Percentiles rank a stretch among this genome's conserved stretches.
phyloP scores from a whole-genome alignment of 2,113 vertebrate species.

The Eidolon helvum region DNA sequence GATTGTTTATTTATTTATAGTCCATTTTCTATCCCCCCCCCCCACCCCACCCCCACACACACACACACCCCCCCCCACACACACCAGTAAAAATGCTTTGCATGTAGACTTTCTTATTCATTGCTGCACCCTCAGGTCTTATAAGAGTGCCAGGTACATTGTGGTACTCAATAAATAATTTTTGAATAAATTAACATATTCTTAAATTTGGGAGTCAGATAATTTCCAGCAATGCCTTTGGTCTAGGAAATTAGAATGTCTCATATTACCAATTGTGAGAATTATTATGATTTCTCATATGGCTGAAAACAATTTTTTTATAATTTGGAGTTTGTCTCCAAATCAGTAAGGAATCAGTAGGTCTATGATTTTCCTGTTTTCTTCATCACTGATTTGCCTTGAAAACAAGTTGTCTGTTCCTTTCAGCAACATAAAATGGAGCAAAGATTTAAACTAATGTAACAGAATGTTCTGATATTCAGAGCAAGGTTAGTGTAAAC shows the following conservation, averaged over 20 bases:
- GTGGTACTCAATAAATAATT: not conserved
- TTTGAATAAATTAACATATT: not conserved
- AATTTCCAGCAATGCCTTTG: not conserved
- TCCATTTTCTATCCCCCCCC: not conserved
- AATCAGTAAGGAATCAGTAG: not conserved
- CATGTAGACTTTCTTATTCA: not conserved
- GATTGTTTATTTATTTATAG: not conserved
- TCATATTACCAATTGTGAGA: not conserved
- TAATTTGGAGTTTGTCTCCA: slow-evolving; percentile 21
- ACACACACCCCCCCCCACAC: not conserved
- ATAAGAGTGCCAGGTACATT: not conserved
- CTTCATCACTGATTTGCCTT: not conserved
- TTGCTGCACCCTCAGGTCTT: not conserved
- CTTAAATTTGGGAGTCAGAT: not conserved
- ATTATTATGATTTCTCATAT: not conserved
- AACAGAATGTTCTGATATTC: not conserved
- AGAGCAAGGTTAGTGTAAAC: not conserved
- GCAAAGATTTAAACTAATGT: not conserved
- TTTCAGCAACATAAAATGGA: not conserved
- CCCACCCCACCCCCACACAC: accelerated
- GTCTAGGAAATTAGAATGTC: not conserved
- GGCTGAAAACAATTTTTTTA: not conserved
- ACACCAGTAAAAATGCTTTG: not conserved
- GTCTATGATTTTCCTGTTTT: not conserved
- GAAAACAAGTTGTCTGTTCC: not conserved